These are phyloP conservation scores for Archaeoteleia sp. DNA, from an alignment of 2,888 invertebrate genomes.

Conservation along the genomic window DNA sequence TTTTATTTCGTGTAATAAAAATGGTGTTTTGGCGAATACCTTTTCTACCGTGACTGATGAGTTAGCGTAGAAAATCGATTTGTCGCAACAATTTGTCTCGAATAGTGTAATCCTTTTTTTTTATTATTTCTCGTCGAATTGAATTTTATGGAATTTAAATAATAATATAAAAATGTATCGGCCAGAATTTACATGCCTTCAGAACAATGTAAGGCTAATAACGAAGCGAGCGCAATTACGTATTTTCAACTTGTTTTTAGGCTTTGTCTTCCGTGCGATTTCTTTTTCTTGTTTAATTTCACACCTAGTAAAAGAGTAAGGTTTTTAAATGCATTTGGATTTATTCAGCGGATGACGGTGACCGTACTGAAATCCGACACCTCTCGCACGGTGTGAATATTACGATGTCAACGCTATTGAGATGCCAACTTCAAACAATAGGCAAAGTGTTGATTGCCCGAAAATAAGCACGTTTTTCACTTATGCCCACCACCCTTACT, in stretches of 20 bases:
- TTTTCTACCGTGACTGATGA: neutral
- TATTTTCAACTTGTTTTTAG: conserved; percentile 2
- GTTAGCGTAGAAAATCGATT: too few relatives aligned
- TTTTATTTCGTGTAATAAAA: conserved; percentile 31
- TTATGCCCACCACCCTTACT: conserved; percentile 43
- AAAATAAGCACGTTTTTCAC: conserved; percentile 67
- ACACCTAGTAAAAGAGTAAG: conserved; percentile 51
- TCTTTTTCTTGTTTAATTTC: conserved; percentile 48
- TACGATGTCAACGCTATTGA: conserved; percentile 73
- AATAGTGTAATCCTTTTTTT: too few relatives aligned
- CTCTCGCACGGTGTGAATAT: conserved; percentile 72
- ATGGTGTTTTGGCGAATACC: conserved; percentile 22
- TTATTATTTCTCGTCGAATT: too few relatives aligned
- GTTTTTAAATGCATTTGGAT: conserved; percentile 35
- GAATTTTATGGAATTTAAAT: too few relatives aligned
- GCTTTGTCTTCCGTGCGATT: conserved; percentile 7
- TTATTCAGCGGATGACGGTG: conserved; percentile 57
- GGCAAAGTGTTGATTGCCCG: conserved; percentile 71
- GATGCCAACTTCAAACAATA: conserved; percentile 69
- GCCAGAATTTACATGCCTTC: too few relatives aligned
- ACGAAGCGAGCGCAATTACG: neutral
- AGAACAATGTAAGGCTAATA: neutral
- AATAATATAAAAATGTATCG: too few relatives aligned
- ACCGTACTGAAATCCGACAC: conserved; percentile 68
- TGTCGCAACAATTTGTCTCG: too few relatives aligned